Evolutionary conservation across 2,113 vertebrate genomes (phyloP).

Genomic region (Egretta garzetta): DNA sequence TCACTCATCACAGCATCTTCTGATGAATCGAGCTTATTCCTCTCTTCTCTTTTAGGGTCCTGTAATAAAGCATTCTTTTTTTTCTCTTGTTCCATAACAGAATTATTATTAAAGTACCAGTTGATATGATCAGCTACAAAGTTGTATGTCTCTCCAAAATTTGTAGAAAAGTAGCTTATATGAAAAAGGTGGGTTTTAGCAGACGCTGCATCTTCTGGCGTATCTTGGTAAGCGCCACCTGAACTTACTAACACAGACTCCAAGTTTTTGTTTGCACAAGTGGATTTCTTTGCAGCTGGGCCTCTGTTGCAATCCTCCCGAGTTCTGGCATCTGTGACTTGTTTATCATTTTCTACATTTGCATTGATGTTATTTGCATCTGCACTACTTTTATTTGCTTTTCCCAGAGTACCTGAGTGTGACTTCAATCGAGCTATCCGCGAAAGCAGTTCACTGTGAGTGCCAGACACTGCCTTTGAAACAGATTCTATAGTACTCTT

Average conservation of each 20-base stretch:
- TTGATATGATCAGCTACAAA: constrained; percentile 91
- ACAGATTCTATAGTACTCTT: constrained; percentile 88
- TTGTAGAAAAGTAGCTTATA: constrained; percentile 81
- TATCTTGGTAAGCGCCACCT: not conserved
- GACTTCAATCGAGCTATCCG: constrained; percentile 85
- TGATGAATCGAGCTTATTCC: not conserved
- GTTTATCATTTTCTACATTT: constrained; percentile 58
- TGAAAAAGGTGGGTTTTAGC: constrained; percentile 84
- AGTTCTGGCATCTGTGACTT: constrained; percentile 39
- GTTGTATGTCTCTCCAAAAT: constrained; percentile 89
- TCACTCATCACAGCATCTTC: not conserved
- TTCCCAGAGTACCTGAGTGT: constrained; percentile 65
- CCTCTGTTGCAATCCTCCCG: constrained; percentile 59
- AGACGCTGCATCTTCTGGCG: constrained; percentile 22
- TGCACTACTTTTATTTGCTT: constrained; percentile 58
- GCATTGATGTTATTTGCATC: constrained; percentile 28
- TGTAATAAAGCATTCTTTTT: constrained; percentile 30
- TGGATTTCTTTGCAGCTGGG: constrained; percentile 16
- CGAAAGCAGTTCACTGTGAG: constrained; percentile 86
- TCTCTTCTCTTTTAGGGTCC: constrained; percentile 36
- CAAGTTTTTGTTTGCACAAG: constrained; percentile 12
- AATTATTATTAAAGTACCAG: constrained; percentile 82
- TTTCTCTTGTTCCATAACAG: constrained; percentile 72
- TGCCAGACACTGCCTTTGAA: constrained; percentile 90
- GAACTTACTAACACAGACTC: not conserved